These are phyloP conservation scores for Andrena flavipes DNA, from an alignment of 2,888 invertebrate genomes.

Conservation along the genomic window DNA sequence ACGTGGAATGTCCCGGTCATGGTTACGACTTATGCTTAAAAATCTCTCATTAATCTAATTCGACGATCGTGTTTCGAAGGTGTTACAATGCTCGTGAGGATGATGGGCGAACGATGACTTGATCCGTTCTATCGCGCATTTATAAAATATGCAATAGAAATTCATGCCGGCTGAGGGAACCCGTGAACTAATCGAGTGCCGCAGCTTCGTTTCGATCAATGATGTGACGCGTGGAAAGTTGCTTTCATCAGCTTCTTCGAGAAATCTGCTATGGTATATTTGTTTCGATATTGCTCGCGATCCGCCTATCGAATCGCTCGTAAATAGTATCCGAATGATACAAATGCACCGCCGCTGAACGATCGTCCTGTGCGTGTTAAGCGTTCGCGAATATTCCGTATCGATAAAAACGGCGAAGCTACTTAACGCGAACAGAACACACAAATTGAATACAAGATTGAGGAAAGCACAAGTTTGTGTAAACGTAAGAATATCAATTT, in stretches of 20 bases:
- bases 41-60: constrained; percentile 12
- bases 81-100: constrained; percentile 3
- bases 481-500: constrained; percentile 50
- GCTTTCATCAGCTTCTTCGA: too few species aligned
- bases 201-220: background rate
- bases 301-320: background rate
- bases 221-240: background rate
- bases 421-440: constrained; percentile 34
- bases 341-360: constrained; percentile 1
- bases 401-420: constrained; percentile 1
- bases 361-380: constrained; percentile 34
- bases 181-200: background rate
- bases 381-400: background rate
- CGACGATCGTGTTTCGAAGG: background rate
- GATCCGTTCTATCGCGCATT: background rate
- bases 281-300: constrained; percentile 28
- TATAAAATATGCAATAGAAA: background rate
- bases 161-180: background rate
- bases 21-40: constrained; percentile 27
- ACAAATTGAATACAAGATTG: constrained; percentile 39
- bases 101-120: constrained; percentile 1
- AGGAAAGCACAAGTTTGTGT: constrained; percentile 30
- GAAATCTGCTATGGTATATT: background rate
- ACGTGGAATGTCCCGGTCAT: constrained; percentile 60
- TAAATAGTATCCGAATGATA: background rate